Percentiles rank a stretch among this genome's conserved stretches.
These are phyloP conservation scores for Drosophila planitibia DNA, from an alignment of 2,888 invertebrate species.

Conservation along the genomic window DNA sequence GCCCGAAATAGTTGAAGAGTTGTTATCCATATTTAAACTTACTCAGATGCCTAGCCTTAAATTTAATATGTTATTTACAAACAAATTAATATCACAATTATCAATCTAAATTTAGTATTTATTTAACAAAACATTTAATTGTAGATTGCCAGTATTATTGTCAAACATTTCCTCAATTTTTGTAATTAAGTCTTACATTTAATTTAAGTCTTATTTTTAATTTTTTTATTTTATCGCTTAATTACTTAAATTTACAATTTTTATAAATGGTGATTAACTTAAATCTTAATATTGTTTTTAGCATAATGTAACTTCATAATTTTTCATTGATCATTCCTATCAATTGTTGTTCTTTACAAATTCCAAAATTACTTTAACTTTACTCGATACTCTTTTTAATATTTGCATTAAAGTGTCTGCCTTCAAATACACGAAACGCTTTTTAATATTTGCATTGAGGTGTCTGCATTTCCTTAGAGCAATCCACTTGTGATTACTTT, in stretches of 20 bases:
- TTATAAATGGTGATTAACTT: not conserved
- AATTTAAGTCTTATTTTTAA: not conserved
- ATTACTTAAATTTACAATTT: not conserved
- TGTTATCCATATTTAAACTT: not conserved
- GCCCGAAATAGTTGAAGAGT: not conserved
- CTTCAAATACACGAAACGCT: not conserved
- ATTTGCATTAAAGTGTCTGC: not conserved
- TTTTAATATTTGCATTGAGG: not conserved
- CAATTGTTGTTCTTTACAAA: not conserved
- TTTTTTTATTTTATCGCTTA: not conserved
- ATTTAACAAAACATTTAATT: not conserved
- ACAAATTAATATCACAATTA: not conserved
- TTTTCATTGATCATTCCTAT: not conserved
- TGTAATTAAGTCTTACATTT: not conserved
- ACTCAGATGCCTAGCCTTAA: not conserved
- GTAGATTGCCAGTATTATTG: rapidly evolving
- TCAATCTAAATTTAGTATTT: not conserved
- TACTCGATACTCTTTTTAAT: not conserved
- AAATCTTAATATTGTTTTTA: rapidly evolving
- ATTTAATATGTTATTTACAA: not conserved
- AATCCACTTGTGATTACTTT: conserved; percentile 15
- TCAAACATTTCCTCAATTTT: not conserved
- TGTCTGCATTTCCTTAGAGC: not conserved
- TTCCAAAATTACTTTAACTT: not conserved
- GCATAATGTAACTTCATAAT: rapidly evolving